A percentile compares a stretch with the other conserved stretches of the same genome.
Conservation (phyloP, 2,113 vertebrate genomes). For the Tetrax tetrax region DNA sequence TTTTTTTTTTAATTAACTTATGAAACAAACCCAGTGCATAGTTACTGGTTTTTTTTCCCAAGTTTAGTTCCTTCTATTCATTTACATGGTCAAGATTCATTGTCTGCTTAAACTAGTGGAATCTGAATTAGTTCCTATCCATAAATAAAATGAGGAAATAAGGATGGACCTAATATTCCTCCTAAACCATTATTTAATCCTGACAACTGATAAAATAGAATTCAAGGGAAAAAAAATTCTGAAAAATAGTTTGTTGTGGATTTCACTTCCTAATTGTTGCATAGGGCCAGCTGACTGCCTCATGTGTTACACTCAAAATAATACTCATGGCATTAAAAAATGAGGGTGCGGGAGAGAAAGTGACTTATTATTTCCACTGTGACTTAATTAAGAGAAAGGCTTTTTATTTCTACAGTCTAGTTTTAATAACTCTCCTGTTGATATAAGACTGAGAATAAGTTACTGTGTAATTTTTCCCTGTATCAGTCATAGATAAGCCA, state of each 20-base stretch:
- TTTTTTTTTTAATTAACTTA: not conserved
- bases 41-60: not conserved
- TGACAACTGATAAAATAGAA: not conserved
- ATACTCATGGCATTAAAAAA: not conserved
- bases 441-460: not conserved
- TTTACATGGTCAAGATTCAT: not conserved
- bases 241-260: not conserved
- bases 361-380: not conserved
- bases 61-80: not conserved
- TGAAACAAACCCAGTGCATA: not conserved
- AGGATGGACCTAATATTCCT: not conserved
- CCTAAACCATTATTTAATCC: not conserved
- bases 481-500: not conserved
- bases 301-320: not conserved
- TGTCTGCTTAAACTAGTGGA: not conserved
- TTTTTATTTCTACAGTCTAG: constrained; percentile 26
- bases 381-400: constrained; percentile 18
- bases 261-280: not conserved
- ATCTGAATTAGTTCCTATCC: not conserved
- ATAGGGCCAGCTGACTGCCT: not conserved
- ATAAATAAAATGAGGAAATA: not conserved
- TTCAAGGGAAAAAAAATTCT: not conserved
- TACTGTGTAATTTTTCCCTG: not conserved
- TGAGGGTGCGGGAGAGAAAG: not conserved
- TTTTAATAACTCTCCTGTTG: not conserved